Evolutionary conservation across 2,888 invertebrate genomes (phyloP), one percentile per base, ranked within the genome.

Genomic region (Chymomyza fuscimana): DNA sequence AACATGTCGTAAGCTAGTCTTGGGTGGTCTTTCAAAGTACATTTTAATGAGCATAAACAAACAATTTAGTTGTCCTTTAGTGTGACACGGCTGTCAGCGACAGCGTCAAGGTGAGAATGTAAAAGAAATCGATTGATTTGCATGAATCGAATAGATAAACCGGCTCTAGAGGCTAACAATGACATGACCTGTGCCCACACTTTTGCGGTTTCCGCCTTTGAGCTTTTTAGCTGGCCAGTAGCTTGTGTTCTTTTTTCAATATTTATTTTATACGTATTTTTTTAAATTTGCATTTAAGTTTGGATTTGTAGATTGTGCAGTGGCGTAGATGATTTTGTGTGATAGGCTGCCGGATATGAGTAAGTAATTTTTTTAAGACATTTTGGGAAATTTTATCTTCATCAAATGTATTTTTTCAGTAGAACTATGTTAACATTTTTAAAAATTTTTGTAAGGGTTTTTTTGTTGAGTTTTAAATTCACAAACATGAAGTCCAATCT

Each of bases 81-180:
- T 62, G 51, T 56, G 66, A 29, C 63, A 63, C 3, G 58, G 59
- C 12, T 32, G 77, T 59, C n/a, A 46, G 60, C 7, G 29, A 15
- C 22, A 58, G 29, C 58, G 32, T 77, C 69, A 73, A 79, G 80
- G 73, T 74, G 68, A 70, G 40, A 65, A 71, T 67, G 65, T 62
- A 63, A 72, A 70, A 71, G 72, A 73, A 78, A 87, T 83, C 87
- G 82, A 83, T 83, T 76, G 73, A 79, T 82, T 74, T 69, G 32
- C 69, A 67, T 67, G 29, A n/a, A 50, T 63, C 58, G 58, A 58
- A 10, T 58, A 58, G 25, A 58, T 58, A 25, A 25, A 56, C 58
- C 68, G 75, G 12, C 6, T 51, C 12, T 15, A 51, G 51, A 16
- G 52, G 52, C 68, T 68, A 67, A 29, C 51, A 32, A 9, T 65